Conservation (phyloP, 2,888 invertebrate genomes). For the Phytoseiulus persimilis region DNA sequence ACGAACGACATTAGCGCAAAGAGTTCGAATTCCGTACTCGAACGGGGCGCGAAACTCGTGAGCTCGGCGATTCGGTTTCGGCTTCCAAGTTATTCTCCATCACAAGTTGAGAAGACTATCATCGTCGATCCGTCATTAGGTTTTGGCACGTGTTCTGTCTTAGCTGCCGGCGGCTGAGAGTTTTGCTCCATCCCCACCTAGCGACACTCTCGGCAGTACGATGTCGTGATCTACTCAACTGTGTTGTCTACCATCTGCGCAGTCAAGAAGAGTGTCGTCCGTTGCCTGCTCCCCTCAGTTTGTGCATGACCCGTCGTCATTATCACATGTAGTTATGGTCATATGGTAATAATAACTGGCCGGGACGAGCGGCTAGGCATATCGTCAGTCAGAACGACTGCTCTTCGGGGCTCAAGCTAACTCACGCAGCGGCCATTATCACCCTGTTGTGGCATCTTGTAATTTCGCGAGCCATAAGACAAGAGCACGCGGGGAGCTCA, state of each 20-base stretch:
- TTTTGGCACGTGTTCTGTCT: not conserved
- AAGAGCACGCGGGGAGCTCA: not conserved
- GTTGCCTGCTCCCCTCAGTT: not conserved
- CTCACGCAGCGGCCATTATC: not conserved
- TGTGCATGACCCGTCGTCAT: constrained; percentile 5
- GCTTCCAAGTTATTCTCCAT: not conserved
- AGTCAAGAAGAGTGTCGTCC: not conserved
- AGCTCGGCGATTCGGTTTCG: not conserved
- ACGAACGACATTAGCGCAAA: not conserved
- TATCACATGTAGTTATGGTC: constrained; percentile 5
- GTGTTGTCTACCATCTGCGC: not conserved
- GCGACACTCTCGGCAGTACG: not conserved
- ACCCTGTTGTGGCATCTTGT: not conserved
- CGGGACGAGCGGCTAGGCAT: not conserved
- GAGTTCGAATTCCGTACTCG: not conserved
- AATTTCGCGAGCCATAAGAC: not conserved
- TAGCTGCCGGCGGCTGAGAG: not conserved
- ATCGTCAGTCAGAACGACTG: not conserved
- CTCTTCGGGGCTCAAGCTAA: not conserved
- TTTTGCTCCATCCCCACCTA: not conserved
- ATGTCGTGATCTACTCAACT: not conserved
- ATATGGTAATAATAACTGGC: constrained; percentile 5
- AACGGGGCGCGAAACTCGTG: not conserved
- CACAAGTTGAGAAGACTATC: not conserved
- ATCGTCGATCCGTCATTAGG: not conserved